A percentile compares a stretch with the other conserved stretches of the same genome.
These are phyloP conservation scores for Mormyrus lacerda DNA, from an alignment of 2,113 vertebrate genomes.

Conservation along the genomic window DNA sequence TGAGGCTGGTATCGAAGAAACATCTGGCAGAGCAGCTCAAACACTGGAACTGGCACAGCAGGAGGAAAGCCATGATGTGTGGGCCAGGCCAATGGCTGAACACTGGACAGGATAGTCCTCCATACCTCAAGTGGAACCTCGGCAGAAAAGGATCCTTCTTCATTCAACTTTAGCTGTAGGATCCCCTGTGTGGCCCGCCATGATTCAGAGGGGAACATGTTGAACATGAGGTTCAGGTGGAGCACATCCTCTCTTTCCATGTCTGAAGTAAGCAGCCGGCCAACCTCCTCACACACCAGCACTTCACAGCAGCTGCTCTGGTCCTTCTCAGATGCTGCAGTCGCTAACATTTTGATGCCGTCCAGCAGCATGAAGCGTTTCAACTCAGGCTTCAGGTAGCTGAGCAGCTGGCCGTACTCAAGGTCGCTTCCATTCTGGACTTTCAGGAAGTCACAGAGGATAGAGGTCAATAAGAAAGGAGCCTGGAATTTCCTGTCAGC, in stretches of 20 bases:
- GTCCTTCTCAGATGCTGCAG: constrained; percentile 62
- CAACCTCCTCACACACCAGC: constrained; percentile 78
- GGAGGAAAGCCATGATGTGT: constrained; percentile 27
- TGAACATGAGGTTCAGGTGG: constrained; percentile 80
- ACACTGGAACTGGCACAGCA: constrained; percentile 66
- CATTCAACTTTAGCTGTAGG: constrained; percentile 73
- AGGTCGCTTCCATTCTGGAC: constrained; percentile 31
- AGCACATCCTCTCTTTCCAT: constrained; percentile 69
- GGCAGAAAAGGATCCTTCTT: constrained; percentile 67
- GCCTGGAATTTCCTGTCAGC: constrained; percentile 79
- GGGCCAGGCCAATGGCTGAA: constrained; percentile 14
- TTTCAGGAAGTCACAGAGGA: constrained; percentile 69
- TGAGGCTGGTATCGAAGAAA: constrained; percentile 71
- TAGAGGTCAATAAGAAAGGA: constrained; percentile 73
- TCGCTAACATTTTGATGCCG: constrained; percentile 71
- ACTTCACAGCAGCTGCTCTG: constrained; percentile 63
- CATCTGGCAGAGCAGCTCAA: constrained; percentile 82
- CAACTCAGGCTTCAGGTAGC: constrained; percentile 70
- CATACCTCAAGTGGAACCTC: constrained; percentile 76
- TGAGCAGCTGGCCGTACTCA: constrained; percentile 60
- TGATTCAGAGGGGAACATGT: constrained; percentile 70
- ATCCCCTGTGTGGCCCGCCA: constrained; percentile 72
- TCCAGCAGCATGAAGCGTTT: constrained; percentile 75
- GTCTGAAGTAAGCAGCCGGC: constrained; percentile 70
- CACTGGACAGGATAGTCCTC: constrained; percentile 74